Evolutionary conservation across 2,113 vertebrate species (phyloP).

Genomic region (Noturus placidus): DNA sequence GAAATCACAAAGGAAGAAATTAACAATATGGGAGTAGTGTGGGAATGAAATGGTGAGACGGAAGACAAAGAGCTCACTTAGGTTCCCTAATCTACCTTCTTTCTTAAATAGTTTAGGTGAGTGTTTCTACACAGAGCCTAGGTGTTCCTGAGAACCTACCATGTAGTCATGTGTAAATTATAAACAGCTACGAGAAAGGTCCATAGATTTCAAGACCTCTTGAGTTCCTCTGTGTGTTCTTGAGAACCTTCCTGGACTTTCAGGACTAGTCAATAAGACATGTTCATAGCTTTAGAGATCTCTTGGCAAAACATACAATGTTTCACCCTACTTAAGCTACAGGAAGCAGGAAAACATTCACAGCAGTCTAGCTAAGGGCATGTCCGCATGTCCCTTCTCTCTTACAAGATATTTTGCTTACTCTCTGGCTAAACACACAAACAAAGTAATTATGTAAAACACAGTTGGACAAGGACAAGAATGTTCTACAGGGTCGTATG

Average conservation of each 20-base stretch:
- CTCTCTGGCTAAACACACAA: conserved; percentile 36
- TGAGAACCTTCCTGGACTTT: not conserved
- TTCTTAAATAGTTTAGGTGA: not conserved
- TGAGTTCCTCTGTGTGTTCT: not conserved
- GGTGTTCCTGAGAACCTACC: conserved; percentile 3
- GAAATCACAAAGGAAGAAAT: conserved; percentile 62
- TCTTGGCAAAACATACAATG: conserved; percentile 7
- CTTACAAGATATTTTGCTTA: conserved; percentile 9
- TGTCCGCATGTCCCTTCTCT: not conserved
- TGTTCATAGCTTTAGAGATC: not conserved
- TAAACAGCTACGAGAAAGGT: not conserved
- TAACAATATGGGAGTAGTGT: conserved; percentile 42
- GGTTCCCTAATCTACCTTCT: conserved; percentile 8
- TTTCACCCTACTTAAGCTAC: conserved; percentile 9
- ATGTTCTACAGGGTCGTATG: not conserved
- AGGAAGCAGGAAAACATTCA: conserved; percentile 55
- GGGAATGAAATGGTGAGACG: conserved; percentile 43
- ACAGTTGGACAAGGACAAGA: conserved; percentile 10
- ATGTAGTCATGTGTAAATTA: not conserved
- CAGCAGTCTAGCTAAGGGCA: conserved; percentile 16
- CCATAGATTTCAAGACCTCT: not conserved
- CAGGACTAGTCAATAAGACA: not conserved
- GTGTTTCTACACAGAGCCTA: not conserved
- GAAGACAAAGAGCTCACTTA: conserved; percentile 43
- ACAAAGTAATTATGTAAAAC: conserved; percentile 37